Conservation (phyloP, 2,797 vertebrate species). For the Diceros bicornis region DNA sequence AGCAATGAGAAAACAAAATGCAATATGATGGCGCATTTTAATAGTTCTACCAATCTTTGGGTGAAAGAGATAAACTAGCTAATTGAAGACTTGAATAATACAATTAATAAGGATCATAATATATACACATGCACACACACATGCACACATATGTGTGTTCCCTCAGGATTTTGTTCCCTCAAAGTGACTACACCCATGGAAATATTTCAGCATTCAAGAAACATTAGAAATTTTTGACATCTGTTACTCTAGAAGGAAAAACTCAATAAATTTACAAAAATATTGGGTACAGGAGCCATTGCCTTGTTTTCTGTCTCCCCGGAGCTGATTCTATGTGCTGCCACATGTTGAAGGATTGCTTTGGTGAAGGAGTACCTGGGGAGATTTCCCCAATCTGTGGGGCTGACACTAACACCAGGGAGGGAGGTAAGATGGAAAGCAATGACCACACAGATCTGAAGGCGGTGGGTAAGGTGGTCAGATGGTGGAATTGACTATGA, state of each 20-base stretch:
- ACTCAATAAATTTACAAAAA: neutral
- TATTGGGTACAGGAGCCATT: neutral
- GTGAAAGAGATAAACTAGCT: neutral
- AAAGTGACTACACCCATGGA: neutral
- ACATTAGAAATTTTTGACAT: neutral
- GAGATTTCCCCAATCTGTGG: accelerated
- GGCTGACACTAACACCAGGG: neutral
- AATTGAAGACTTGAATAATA: neutral
- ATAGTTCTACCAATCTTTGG: neutral
- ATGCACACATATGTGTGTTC: too few species aligned
- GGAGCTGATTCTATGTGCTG: neutral
- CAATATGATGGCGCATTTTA: too few species aligned
- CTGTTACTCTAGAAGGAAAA: neutral
- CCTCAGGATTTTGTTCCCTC: neutral
- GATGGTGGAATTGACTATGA: accelerated
- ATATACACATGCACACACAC: too few species aligned
- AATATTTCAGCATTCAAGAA: neutral
- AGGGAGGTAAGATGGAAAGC: neutral
- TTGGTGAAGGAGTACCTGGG: neutral
- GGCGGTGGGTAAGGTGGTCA: accelerated
- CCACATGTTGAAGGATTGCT: accelerated
- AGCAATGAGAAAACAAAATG: too few species aligned
- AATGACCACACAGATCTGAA: accelerated
- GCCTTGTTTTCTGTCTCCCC: neutral
- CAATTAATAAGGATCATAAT: too few species aligned